These are phyloP conservation scores for Conus ventricosus DNA, from an alignment of 1,140 invertebrate species.

Conservation along the genomic window DNA sequence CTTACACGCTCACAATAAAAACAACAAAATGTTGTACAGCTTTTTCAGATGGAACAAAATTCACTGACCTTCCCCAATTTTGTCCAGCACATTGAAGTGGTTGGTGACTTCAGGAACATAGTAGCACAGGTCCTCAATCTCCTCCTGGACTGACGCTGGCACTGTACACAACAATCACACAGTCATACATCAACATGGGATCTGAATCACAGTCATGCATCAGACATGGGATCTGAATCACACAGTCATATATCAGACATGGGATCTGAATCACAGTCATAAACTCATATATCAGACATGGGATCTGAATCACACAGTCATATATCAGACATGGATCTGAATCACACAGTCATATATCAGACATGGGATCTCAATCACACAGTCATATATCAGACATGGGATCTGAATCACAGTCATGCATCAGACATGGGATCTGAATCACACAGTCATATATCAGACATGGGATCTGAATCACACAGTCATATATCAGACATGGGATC, in stretches of 20 bases:
- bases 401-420: too few species aligned
- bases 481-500: not conserved
- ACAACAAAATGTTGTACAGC: too few species aligned
- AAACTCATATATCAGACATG: not conserved
- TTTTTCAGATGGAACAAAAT: too few species aligned
- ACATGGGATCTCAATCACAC: not conserved
- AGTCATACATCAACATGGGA: not conserved
- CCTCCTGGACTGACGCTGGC: slow-evolving; percentile 61
- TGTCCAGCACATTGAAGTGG: slow-evolving; percentile 66
- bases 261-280: not conserved
- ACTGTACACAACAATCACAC: slow-evolving; percentile 15
- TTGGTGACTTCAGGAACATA: slow-evolving; percentile 68
- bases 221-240: too few species aligned
- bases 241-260: too few species aligned
- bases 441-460: not conserved
- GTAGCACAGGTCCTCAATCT: slow-evolving; percentile 68
- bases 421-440: too few species aligned
- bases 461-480: not conserved
- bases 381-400: not conserved
- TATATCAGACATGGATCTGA: not conserved
- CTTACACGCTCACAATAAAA: too few species aligned
- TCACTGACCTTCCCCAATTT: slow-evolving; percentile 71
- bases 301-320: not conserved
- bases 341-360: not conserved
- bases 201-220: not conserved